Evolutionary conservation across 1,140 invertebrate genomes (phyloP).

Genomic region (Cydia fagiglandana): DNA sequence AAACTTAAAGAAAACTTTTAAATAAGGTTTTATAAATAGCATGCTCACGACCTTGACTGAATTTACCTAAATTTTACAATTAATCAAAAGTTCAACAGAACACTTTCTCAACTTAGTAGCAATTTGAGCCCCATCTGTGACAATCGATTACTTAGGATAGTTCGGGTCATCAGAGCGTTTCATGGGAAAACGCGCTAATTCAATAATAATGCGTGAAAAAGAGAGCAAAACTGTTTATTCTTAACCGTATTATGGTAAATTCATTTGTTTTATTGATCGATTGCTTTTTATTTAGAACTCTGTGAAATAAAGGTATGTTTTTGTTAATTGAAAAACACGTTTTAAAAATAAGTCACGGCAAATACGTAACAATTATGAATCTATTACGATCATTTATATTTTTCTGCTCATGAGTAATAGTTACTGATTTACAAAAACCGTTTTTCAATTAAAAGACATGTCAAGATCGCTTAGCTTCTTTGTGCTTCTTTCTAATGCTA

Average conservation of each 20-base stretch:
- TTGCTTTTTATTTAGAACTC: neutral
- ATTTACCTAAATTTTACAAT: neutral
- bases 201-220: conserved; percentile 20
- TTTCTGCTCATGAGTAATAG: no score
- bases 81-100: conserved; percentile 13
- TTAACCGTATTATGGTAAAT: neutral
- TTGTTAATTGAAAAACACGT: no score
- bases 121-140: neutral
- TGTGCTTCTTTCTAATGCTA: no score
- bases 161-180: neutral
- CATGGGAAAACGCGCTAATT: conserved; percentile 21
- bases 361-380: no score
- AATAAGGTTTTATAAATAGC: no score
- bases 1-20: no score
- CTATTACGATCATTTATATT: no score
- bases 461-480: no score
- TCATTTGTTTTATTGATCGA: neutral
- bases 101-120: conserved; percentile 1
- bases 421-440: no score
- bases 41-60: neutral
- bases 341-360: no score
- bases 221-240: conserved; percentile 2
- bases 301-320: no score
- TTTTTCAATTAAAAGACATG: no score
- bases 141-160: neutral